These are phyloP conservation scores for Nasonia giraulti DNA, from an alignment of 1,140 invertebrate genomes.

Conservation along the genomic window DNA sequence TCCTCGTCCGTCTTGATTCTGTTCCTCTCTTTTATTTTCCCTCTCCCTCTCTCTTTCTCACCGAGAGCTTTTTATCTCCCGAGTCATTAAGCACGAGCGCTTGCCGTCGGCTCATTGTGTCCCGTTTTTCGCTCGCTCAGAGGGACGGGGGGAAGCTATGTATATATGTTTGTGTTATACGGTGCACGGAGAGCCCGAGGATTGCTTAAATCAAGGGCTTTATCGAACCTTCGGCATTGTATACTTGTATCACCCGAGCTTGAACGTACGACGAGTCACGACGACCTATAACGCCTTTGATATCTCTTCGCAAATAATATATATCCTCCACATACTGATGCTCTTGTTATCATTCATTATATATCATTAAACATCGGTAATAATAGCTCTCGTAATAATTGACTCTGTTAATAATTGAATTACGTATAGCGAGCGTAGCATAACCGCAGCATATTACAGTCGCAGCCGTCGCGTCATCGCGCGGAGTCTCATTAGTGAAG, in stretches of 20 bases:
- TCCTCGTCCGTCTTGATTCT: constrained; percentile 43
- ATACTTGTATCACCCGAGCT: not conserved
- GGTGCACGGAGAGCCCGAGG: not conserved
- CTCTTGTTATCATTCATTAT: too few species aligned
- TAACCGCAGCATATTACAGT: too few species aligned
- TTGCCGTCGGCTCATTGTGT: constrained; percentile 2
- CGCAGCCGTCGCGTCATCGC: too few species aligned
- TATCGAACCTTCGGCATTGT: constrained; percentile 4
- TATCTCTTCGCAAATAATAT: too few species aligned
- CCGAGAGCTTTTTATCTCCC: constrained; percentile 29
- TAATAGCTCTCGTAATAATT: too few species aligned
- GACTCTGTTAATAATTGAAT: too few species aligned
- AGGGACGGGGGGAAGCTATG: not conserved
- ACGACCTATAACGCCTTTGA: not conserved
- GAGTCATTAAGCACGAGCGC: constrained; percentile 43
- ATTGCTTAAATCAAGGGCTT: constrained; percentile 31
- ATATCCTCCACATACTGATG: too few species aligned
- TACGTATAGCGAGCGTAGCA: too few species aligned
- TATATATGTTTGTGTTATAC: not conserved
- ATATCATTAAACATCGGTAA: too few species aligned
- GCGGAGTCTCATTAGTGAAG: too few species aligned
- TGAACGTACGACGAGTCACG: not conserved
- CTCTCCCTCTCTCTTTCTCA: not conserved
- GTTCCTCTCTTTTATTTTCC: not conserved
- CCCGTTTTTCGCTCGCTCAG: not conserved